Evolutionary conservation across 2,113 vertebrate genomes (phyloP).

Genomic region (Ahaetulla prasina): DNA sequence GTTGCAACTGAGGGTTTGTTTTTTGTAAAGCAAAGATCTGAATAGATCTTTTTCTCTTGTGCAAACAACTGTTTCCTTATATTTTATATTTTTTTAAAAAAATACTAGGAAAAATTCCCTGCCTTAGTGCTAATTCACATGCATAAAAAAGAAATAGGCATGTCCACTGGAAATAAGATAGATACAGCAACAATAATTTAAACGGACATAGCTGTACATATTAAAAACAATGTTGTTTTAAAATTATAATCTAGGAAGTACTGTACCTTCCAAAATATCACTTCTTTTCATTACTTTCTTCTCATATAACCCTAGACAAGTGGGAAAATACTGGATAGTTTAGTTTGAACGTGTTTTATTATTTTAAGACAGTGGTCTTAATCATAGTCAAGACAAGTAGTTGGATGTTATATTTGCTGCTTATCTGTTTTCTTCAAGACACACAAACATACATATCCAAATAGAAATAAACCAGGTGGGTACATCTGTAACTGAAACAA

Average conservation of each 20-base stretch:
- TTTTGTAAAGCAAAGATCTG: conserved; percentile 54
- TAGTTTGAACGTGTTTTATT: neutral
- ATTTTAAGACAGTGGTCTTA: neutral
- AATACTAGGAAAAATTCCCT: conserved; percentile 3
- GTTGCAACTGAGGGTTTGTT: conserved; percentile 48
- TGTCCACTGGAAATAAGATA: neutral
- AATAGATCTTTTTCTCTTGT: conserved; percentile 48
- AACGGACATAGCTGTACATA: neutral
- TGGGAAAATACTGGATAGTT: neutral
- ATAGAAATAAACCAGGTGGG: conserved; percentile 39
- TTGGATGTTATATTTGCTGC: no score
- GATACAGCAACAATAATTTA: neutral
- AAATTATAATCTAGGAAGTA: neutral
- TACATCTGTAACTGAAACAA: conserved; percentile 24
- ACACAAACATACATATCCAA: neutral
- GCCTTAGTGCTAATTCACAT: rapidly evolving
- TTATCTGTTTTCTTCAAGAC: neutral
- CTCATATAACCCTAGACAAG: neutral
- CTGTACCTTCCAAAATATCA: neutral
- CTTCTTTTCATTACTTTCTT: neutral
- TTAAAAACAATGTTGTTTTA: neutral
- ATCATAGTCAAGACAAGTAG: neutral
- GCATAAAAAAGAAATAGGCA: neutral
- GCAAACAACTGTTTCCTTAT: conserved; percentile 16
- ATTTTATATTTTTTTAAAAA: conserved; percentile 13